Evolutionary conservation across 2,888 invertebrate genomes (phyloP).

Genomic region (Synanthedon vespiformis): DNA sequence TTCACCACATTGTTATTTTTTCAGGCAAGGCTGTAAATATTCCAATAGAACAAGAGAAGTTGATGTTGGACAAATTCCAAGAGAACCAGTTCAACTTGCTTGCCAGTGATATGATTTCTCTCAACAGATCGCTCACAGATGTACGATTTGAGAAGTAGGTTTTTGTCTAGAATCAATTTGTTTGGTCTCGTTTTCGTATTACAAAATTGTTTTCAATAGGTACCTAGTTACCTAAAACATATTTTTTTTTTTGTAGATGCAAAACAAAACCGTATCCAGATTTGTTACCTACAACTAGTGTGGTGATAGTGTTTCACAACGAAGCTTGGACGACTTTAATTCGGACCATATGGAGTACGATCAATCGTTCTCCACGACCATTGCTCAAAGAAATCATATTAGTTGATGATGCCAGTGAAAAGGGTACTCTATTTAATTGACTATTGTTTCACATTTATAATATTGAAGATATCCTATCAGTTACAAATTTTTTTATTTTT

Average conservation of each 20-base stretch:
- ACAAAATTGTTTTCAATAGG: not conserved
- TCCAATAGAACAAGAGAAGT: conserved; percentile 84
- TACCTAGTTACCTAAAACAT: not conserved
- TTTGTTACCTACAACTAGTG: conserved; percentile 90
- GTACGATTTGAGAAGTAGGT: conserved; percentile 92
- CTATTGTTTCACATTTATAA: too few relatives aligned
- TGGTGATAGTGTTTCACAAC: conserved; percentile 99
- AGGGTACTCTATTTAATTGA: conserved; percentile 66
- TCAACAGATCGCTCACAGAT: conserved; percentile 95
- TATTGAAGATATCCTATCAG: too few relatives aligned
- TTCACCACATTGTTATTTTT: conserved; percentile 10
- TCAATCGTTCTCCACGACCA: conserved; percentile 90
- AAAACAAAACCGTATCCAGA: conserved; percentile 82
- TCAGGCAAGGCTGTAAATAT: conserved; percentile 86
- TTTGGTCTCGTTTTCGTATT: too few relatives aligned
- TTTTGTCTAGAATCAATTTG: too few relatives aligned
- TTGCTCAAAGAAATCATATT: conserved; percentile 94
- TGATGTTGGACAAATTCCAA: conserved; percentile 96
- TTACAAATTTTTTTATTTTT: too few relatives aligned
- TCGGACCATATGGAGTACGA: conserved; percentile 96
- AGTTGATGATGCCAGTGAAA: conserved; percentile 97
- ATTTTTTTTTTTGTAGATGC: conserved; percentile 67
- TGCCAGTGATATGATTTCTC: conserved; percentile 97
- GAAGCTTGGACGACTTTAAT: conserved; percentile 98
- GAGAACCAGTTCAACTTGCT: conserved; percentile 98